A percentile compares a stretch with the other conserved stretches of the same genome.
These are phyloP conservation scores for Pithys albifrons DNA, from an alignment of 2,113 vertebrate genomes.

Conservation along the genomic window DNA sequence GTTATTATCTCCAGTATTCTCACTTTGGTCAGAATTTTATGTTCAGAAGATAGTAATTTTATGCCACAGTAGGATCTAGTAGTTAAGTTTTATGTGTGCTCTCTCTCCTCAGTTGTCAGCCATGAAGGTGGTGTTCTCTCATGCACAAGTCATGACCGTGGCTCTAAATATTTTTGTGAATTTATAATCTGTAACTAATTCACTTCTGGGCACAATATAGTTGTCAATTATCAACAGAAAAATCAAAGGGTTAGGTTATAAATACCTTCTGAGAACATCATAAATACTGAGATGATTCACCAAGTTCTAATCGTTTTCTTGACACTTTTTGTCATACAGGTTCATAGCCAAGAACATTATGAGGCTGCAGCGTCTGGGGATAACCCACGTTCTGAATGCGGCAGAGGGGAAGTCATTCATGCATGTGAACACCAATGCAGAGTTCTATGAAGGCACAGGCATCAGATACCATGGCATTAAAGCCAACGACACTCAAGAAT, in stretches of 20 bases:
- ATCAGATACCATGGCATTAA: slow-evolving; percentile 94
- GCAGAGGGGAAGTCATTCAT: slow-evolving; percentile 98
- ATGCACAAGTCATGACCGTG: neutral
- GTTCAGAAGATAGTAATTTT: neutral
- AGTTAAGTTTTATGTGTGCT: neutral
- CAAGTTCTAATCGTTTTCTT: neutral
- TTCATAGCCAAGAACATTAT: slow-evolving; percentile 92
- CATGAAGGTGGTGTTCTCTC: neutral
- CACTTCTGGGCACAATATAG: neutral
- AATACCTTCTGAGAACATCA: neutral
- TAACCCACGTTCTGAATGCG: slow-evolving; percentile 94
- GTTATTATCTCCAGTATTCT: neutral
- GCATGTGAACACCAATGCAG: slow-evolving; percentile 96
- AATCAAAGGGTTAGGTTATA: neutral
- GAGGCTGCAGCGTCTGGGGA: slow-evolving; percentile 88
- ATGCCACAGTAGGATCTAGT: neutral
- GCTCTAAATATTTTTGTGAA: neutral
- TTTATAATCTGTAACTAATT: neutral
- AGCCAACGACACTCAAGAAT: slow-evolving; percentile 92
- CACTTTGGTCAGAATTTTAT: neutral
- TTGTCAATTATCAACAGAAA: neutral
- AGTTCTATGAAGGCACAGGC: slow-evolving; percentile 90
- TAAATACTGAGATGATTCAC: neutral
- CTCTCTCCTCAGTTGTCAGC: neutral
- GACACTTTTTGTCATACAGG: slow-evolving; percentile 66